A percentile compares a stretch with the other conserved stretches of the same genome.
phyloP scores from a whole-genome alignment of 2,888 invertebrate species.

The Drosophila vallismaia region DNA sequence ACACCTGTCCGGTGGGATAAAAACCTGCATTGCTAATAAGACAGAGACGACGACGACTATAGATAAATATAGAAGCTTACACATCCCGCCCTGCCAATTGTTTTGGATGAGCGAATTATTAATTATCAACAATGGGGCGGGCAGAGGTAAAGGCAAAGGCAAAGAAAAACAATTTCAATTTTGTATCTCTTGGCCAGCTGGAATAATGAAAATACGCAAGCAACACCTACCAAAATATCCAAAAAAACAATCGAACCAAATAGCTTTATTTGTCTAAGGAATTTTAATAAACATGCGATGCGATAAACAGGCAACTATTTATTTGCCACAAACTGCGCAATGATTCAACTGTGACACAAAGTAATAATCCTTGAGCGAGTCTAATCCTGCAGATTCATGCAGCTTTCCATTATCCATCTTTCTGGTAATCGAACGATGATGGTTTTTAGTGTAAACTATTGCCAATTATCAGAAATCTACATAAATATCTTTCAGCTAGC shows the following conservation, averaged over 20 bases:
- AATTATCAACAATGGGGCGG: conserved; percentile 63
- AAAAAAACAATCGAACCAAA: conserved; percentile 10
- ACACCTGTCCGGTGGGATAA: conserved; percentile 24
- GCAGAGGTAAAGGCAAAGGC: conserved; percentile 7
- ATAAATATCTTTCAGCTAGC: conserved; percentile 32
- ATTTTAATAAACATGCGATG: conserved; percentile 47
- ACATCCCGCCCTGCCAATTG: conserved; percentile 50
- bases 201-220: conserved; percentile 48
- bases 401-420: conserved; percentile 1
- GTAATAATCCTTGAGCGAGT: not conserved
- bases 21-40: conserved; percentile 51
- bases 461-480: conserved; percentile 13
- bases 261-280: conserved; percentile 48
- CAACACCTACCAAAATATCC: conserved; percentile 29
- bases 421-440: conserved; percentile 10
- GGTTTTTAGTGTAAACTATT: not conserved
- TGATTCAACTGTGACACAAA: not conserved
- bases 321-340: conserved; percentile 35
- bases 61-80: conserved; percentile 67
- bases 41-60: not conserved
- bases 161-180: conserved; percentile 44
- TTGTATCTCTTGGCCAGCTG: conserved; percentile 25
- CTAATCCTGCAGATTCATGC: no score
- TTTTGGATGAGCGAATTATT: conserved; percentile 63
- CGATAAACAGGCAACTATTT: conserved; percentile 51